These are phyloP conservation scores for Zaprionus africanus DNA, from an alignment of 1,140 invertebrate genomes.

Conservation along the genomic window DNA sequence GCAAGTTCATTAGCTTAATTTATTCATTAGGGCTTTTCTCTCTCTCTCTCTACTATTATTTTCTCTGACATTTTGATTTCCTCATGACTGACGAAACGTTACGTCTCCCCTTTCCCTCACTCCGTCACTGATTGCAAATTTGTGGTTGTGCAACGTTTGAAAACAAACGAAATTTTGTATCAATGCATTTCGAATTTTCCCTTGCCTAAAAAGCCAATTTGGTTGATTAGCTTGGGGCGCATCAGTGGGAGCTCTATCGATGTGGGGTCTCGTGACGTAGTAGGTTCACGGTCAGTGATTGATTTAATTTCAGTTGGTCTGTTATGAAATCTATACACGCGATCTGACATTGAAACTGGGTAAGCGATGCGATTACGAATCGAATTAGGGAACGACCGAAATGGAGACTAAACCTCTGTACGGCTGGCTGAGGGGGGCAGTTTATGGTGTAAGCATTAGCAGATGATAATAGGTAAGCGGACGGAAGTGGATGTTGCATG, in stretches of 20 bases:
- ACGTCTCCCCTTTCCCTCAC: neutral
- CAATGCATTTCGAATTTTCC: slow-evolving; percentile 15
- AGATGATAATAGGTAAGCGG: neutral
- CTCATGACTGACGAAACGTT: slow-evolving; percentile 4
- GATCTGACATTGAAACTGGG: slow-evolving; percentile 68
- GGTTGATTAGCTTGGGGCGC: slow-evolving; percentile 9
- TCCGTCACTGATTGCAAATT: slow-evolving; percentile 10
- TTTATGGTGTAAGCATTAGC: slow-evolving; percentile 12
- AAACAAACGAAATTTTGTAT: slow-evolving; percentile 12
- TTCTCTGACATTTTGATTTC: slow-evolving; percentile 13
- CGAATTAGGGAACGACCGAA: slow-evolving; percentile 48
- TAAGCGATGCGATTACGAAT: slow-evolving; percentile 54
- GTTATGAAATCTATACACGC: slow-evolving; percentile 62
- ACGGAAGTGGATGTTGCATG: neutral
- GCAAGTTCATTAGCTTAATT: slow-evolving; percentile 40
- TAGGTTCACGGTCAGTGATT: slow-evolving; percentile 71
- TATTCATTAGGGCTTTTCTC: slow-evolving; percentile 18
- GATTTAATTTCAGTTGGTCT: slow-evolving; percentile 61
- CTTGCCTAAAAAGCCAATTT: neutral
- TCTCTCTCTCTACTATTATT: slow-evolving; percentile 10
- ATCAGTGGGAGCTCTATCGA: neutral
- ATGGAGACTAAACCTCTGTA: slow-evolving; percentile 18
- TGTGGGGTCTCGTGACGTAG: neutral
- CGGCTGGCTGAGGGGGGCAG: neutral
- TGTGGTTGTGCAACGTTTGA: slow-evolving; percentile 15